Percentiles rank a stretch among this genome's conserved stretches.
Evolutionary conservation across 2,797 vertebrate genomes (phyloP).

Genomic region (Danio jaintianensis): DNA sequence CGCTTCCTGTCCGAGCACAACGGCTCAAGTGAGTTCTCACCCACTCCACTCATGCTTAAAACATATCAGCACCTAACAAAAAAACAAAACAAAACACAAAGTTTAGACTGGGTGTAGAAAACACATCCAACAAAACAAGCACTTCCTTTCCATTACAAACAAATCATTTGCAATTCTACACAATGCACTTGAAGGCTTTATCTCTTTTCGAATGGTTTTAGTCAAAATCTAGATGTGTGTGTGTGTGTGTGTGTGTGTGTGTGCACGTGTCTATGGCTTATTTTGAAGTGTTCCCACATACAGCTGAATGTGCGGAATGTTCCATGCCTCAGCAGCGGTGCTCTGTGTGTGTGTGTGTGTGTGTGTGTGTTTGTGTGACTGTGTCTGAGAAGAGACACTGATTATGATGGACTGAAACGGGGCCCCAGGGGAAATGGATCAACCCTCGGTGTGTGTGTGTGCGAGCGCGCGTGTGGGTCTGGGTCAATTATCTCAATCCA

Average conservation of each 20-base stretch:
- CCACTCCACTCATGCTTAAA: slow-evolving; percentile 93
- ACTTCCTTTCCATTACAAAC: background rate
- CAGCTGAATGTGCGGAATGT: slow-evolving; percentile 55
- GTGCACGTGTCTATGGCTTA: slow-evolving; percentile 59
- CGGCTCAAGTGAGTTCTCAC: slow-evolving; percentile 91
- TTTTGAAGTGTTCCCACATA: slow-evolving; percentile 55
- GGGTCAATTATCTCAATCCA: slow-evolving; percentile 49
- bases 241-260: slow-evolving; percentile 59
- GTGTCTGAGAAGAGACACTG: slow-evolving; percentile 71
- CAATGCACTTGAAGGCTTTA: slow-evolving; percentile 19
- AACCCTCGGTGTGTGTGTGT: slow-evolving; percentile 67
- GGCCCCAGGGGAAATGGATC: slow-evolving; percentile 80
- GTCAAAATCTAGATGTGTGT: slow-evolving; percentile 60
- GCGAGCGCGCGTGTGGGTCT: slow-evolving; percentile 26
- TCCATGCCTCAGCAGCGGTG: slow-evolving; percentile 50
- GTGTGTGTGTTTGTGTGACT: slow-evolving; percentile 66
- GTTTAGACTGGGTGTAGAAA: background rate
- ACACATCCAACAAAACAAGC: background rate
- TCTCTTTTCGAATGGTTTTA: slow-evolving; percentile 11
- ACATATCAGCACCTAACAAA: slow-evolving; percentile 89
- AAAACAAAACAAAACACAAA: slow-evolving; percentile 29
- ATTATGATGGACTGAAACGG: slow-evolving; percentile 81
- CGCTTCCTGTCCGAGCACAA: slow-evolving; percentile 93
- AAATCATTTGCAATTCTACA: slow-evolving; percentile 1
- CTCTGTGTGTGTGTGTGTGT: background rate